A percentile compares a stretch with the other conserved stretches of the same genome.
Conservation (phyloP, 37 sponge, comb jelly and placozoan genomes). For the Agelas oroides region DNA sequence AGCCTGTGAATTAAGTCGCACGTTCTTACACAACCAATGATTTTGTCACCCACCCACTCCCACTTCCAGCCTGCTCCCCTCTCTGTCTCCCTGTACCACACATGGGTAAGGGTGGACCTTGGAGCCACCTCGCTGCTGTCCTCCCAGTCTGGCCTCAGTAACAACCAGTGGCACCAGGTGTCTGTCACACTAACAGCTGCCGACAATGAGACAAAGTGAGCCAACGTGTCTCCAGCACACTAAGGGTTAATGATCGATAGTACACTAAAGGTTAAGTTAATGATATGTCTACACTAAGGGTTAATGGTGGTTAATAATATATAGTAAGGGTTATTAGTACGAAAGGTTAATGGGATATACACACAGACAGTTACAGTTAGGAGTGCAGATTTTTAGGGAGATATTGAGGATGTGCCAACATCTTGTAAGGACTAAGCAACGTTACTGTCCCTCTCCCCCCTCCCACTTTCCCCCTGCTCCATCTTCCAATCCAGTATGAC, state of each 20-base stretch:
- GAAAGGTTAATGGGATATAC: too few relatives aligned
- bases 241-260: not conserved
- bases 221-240: not conserved
- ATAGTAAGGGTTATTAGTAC: too few relatives aligned
- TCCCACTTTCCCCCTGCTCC: not conserved
- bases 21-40: too few relatives aligned
- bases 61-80: not conserved
- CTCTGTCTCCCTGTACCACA: slow-evolving; percentile 52
- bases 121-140: slow-evolving; percentile 4
- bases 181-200: not conserved
- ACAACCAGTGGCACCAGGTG: slow-evolving; percentile 65
- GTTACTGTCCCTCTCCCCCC: not conserved
- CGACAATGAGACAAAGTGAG: not conserved
- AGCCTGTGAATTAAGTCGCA: too few relatives aligned
- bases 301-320: too few relatives aligned
- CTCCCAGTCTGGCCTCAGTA: slow-evolving; percentile 30
- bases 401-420: too few relatives aligned
- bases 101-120: slow-evolving; percentile 41
- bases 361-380: too few relatives aligned
- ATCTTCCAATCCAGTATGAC: not conserved
- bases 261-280: too few relatives aligned
- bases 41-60: not conserved
- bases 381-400: too few relatives aligned
- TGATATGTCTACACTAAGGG: too few relatives aligned
- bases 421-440: too few relatives aligned